These are phyloP conservation scores for Slavum lentiscoides DNA, from an alignment of 2,888 invertebrate genomes.

Conservation along the genomic window DNA sequence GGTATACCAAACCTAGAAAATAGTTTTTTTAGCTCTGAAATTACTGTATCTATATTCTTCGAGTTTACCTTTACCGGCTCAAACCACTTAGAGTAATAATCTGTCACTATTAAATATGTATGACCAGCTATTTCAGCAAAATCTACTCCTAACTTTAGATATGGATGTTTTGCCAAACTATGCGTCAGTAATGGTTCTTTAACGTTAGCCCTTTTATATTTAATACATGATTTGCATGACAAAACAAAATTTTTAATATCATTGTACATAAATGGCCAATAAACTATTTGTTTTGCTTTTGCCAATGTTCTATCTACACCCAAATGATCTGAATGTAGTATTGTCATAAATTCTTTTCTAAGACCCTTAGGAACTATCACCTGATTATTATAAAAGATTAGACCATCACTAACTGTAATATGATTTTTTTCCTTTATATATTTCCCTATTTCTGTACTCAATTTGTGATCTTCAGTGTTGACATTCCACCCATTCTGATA, in stretches of 20 bases:
- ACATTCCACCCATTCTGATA: not conserved
- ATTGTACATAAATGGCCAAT: slow-evolving; percentile 55
- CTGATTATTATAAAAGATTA: slow-evolving; percentile 29
- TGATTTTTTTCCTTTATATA: slow-evolving; percentile 18
- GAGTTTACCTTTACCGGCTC: slow-evolving; percentile 21
- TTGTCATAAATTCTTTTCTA: slow-evolving; percentile 40
- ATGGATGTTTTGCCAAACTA: slow-evolving; percentile 56
- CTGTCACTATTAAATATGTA: slow-evolving; percentile 56
- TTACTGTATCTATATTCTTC: slow-evolving; percentile 53
- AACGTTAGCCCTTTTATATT: slow-evolving; percentile 52
- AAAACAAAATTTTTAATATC: slow-evolving; percentile 55
- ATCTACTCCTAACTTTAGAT: slow-evolving; percentile 57
- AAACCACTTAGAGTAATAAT: slow-evolving; percentile 56
- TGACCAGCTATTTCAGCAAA: slow-evolving; percentile 57
- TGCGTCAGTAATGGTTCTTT: slow-evolving; percentile 56
- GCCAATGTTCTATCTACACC: slow-evolving; percentile 54
- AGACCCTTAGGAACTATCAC: slow-evolving; percentile 52
- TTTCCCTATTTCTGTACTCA: slow-evolving; percentile 10
- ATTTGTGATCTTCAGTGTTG: slow-evolving; percentile 1
- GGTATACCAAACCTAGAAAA: slow-evolving; percentile 55
- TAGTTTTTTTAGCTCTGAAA: slow-evolving; percentile 30
- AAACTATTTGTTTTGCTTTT: slow-evolving; percentile 53
- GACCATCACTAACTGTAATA: slow-evolving; percentile 20
- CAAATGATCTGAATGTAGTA: slow-evolving; percentile 55
- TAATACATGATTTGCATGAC: slow-evolving; percentile 55